Base-by-base conservation (phyloP, 2,113 vertebrate species). In the Cygnus atratus region DNA sequence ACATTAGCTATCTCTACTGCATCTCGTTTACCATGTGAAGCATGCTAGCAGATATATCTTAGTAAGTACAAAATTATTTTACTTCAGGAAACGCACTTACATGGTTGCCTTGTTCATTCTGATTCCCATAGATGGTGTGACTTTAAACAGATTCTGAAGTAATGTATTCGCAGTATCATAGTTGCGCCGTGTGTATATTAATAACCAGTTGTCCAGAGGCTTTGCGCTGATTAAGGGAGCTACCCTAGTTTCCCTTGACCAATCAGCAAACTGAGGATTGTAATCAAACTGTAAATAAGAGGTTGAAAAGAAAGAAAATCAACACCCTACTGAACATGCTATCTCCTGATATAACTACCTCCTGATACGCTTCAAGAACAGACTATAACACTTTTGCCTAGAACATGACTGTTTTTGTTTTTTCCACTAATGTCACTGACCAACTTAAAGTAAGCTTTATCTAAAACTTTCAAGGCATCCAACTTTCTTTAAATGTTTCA, bases 171-270 rank as follows among this genome's bases (percentile, higher is more conserved):
- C 98, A 25, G 96, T 92, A 4, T 98, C 98, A 5, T 79, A 58
- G 50, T 98, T 99, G 9, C 98, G 98, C 3, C 98, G 97, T 0
- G 98, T 98, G 87, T 97, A 98, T 74, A 99, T 62, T 58, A 99
- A 20, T 15, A 99, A 35, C 99, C 99, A 99, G 95, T 97, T 98
- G 7, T 98, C 97, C 50, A 99, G 67, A 0, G 98, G 98, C 74
- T 98, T 98, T 8, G 97, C 83, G 3, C 66, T 97, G 52, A 98
- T 99, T 73, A 99, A 77, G 1, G 98, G 97, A 0, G 98, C 15
- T 2, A 98, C 99, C n/a, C 98, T 97, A 9, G 98, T 98, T 92
- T 99, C 99, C 95, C 93, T 99, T 33, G 98, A 93, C 99, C 99
- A 99, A 62, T 99, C 99, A 14, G 98, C 99, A 17, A 92, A 71